Evolutionary conservation across 1,140 invertebrate genomes (phyloP), one percentile per base, ranked within the genome.

Genomic region (Drosophila hydei): DNA sequence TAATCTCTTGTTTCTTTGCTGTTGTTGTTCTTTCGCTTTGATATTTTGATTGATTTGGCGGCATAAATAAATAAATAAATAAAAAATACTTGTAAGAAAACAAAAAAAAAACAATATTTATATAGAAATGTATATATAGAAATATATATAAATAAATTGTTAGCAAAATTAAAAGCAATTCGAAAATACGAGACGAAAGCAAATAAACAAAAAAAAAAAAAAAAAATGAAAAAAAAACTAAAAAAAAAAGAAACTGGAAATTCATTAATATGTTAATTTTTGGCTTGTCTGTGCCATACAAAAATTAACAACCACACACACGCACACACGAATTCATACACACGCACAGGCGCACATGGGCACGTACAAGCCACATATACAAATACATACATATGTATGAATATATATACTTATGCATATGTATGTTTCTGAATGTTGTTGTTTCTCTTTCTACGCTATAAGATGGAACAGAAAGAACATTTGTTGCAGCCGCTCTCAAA

Each of bases 211-310:
- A 47, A 68, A 48, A 68, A 67, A 67, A 18, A 38, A 38, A n/a
- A 75, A 77, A 71, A 77, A 56, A 42, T 40, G 50, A 78, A 58
- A 61, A 51, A 43, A 61, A 79, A 64, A 33, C 63, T 19, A 63
- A 72, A 48, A 50, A 72, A 55, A 68, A 70, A 68, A 21, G 60
- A 85, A 85, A 85, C 80, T 85, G 80, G 80, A 85, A 85, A 85
- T 85, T 87, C 80, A 85, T 87, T 87, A 84, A 84, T 84, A 85
- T 85, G 80, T 87, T 87, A 85, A 87, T 85, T 85, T 81, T 69
- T 38, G 40, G 43, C 60, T 78, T 78, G 74, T 54, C 72, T 83
- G 2, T 16, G 30, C 59, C 58, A 59, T 47, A 71, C 48, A 65
- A 52, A 64, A 64, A 77, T 61, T 56, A 56, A 52, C 68, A 58